A percentile compares a stretch with the other conserved stretches of the same genome.
Evolutionary conservation across 2,888 invertebrate species (phyloP).

Genomic region (Piscicola geometra): DNA sequence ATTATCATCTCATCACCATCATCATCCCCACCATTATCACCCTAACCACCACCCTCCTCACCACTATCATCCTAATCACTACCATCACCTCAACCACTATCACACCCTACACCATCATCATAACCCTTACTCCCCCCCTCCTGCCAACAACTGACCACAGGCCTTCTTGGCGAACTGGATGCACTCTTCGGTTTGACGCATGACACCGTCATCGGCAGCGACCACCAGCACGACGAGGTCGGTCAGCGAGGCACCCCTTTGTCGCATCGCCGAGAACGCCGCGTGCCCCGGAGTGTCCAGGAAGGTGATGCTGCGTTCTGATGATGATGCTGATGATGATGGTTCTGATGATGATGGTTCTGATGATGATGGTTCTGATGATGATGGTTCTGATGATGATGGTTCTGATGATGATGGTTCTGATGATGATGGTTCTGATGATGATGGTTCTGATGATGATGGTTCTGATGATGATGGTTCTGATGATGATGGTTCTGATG

Average conservation of each 20-base stretch:
- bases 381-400: too few relatives aligned
- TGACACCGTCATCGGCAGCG: slow-evolving; percentile 97
- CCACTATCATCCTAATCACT: not conserved
- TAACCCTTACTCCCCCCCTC: not conserved
- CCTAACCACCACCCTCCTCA: not conserved
- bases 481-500: too few relatives aligned
- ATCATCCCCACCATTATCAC: not conserved
- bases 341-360: too few relatives aligned
- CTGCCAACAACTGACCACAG: slow-evolving; percentile 43
- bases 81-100: not conserved
- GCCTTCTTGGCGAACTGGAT: slow-evolving; percentile 58
- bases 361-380: too few relatives aligned
- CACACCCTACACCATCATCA: not conserved
- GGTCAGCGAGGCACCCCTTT: slow-evolving; percentile 87
- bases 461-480: too few relatives aligned
- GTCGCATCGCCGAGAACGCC: slow-evolving; percentile 87
- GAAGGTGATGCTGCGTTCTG: slow-evolving; percentile 79
- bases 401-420: too few relatives aligned
- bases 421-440: too few relatives aligned
- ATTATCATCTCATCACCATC: too few relatives aligned
- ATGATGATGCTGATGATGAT: too few relatives aligned
- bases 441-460: too few relatives aligned
- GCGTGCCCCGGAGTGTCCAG: slow-evolving; percentile 98
- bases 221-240: slow-evolving; percentile 86
- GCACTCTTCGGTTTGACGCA: slow-evolving; percentile 92